phyloP scores from a whole-genome alignment of 2,113 vertebrate species.

The Regulus satrapa region DNA sequence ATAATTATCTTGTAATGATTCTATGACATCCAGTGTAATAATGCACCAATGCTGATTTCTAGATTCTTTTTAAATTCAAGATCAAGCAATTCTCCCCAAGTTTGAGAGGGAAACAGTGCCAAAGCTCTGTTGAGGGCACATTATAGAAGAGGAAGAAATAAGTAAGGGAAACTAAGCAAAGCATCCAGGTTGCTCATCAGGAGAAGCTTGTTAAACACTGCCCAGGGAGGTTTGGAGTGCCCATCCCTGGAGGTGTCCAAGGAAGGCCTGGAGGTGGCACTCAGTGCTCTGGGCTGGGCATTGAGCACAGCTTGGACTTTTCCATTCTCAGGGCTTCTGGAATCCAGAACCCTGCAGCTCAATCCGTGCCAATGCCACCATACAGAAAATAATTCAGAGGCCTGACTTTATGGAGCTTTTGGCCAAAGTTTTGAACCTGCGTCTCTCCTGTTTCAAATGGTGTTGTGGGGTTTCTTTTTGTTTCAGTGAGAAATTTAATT shows the following conservation, averaged over 20 bases:
- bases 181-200: background rate
- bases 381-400: background rate
- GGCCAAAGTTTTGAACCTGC: background rate
- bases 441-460: background rate
- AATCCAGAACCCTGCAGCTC: background rate
- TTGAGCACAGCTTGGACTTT: rapidly evolving
- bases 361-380: background rate
- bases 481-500: conserved; percentile 24
- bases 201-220: background rate
- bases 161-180: background rate
- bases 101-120: background rate
- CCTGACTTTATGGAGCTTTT: background rate
- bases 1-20: background rate
- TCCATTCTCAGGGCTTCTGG: background rate
- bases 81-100: background rate
- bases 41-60: background rate
- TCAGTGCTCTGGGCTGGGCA: background rate
- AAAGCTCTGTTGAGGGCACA: background rate
- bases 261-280: background rate
- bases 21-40: background rate
- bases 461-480: background rate
- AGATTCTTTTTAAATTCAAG: background rate
- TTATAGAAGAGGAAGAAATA: background rate
- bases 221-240: background rate
- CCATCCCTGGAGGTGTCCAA: background rate